Conservation (phyloP, 35 echinoderm and acorn worm genomes). For the Heliocidaris erythrogramma region DNA sequence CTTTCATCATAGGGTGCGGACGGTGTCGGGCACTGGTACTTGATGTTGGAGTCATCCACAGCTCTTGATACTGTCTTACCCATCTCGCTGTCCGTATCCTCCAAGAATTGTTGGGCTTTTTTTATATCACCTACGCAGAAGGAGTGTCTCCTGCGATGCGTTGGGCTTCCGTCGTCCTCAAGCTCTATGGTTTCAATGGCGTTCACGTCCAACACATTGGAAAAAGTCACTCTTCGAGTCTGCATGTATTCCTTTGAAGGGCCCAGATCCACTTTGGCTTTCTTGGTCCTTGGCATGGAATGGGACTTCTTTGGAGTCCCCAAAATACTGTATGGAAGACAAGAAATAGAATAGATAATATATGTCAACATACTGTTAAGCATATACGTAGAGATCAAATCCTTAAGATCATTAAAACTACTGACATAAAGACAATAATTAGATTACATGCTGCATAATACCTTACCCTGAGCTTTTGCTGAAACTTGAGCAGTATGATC, state of each 20-base stretch:
- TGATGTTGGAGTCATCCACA: conserved; percentile 33
- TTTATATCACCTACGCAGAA: conserved; percentile 47
- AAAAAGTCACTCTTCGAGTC: conserved; percentile 13
- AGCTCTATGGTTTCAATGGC: not conserved
- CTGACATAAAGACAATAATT: not conserved
- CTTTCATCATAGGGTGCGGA: conserved; percentile 4
- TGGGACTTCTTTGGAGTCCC: not conserved
- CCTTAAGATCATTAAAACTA: not conserved
- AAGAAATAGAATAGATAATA: not conserved
- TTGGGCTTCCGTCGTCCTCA: not conserved
- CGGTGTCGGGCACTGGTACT: not conserved
- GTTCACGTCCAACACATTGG: conserved; percentile 39
- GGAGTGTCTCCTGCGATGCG: conserved; percentile 1
- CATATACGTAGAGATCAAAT: not conserved
- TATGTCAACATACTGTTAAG: not conserved
- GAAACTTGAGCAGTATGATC: not conserved
- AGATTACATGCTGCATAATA: not conserved
- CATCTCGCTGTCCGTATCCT: not conserved
- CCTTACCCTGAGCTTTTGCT: not conserved
- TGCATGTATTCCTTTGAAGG: conserved; percentile 28
- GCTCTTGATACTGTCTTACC: not conserved
- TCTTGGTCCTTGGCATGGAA: not conserved
- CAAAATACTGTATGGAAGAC: not conserved
- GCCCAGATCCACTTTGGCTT: not conserved
- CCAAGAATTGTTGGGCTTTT: not conserved